phyloP scores from a whole-genome alignment of 2,888 invertebrate species.

The Drosophila fungiperda region DNA sequence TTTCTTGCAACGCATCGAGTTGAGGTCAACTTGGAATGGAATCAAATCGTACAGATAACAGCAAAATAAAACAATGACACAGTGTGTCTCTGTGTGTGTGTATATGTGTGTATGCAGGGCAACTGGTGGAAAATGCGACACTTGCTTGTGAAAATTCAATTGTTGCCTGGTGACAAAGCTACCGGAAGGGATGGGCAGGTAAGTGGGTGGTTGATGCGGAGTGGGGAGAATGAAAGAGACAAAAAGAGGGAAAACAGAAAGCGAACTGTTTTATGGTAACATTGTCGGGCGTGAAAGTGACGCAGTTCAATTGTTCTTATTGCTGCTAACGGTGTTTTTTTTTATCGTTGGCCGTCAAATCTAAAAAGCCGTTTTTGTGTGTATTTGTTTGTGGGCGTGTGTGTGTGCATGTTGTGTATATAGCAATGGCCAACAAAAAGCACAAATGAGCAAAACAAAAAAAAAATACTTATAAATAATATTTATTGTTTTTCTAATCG shows the following conservation, averaged over 20 bases:
- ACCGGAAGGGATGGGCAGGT: not conserved
- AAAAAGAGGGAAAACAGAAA: not conserved
- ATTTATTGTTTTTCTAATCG: not conserved
- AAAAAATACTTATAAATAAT: not conserved
- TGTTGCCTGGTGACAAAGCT: slow-evolving; percentile 24
- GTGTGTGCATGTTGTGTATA: not conserved
- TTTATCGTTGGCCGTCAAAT: slow-evolving; percentile 7
- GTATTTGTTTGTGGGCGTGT: not conserved
- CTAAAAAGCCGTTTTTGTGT: slow-evolving; percentile 1
- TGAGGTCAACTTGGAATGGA: slow-evolving; percentile 22
- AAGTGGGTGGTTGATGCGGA: not conserved
- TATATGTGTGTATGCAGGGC: slow-evolving; percentile 8
- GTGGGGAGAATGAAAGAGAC: not conserved
- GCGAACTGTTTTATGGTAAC: not conserved
- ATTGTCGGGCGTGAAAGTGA: slow-evolving; percentile 27
- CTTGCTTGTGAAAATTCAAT: slow-evolving; percentile 43
- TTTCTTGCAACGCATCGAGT: not conserved
- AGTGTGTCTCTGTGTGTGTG: slow-evolving; percentile 5
- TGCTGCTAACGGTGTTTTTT: slow-evolving; percentile 11
- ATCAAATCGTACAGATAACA: slow-evolving; percentile 42
- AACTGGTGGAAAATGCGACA: slow-evolving; percentile 51
- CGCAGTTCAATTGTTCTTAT: slow-evolving; percentile 34
- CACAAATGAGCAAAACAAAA: not conserved
- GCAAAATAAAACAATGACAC: slow-evolving; percentile 15
- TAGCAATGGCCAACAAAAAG: not conserved